Percentiles rank a stretch among this genome's conserved stretches.
Evolutionary conservation across 2,113 vertebrate genomes (phyloP).

Genomic region (Trichomycterus rosablanca): DNA sequence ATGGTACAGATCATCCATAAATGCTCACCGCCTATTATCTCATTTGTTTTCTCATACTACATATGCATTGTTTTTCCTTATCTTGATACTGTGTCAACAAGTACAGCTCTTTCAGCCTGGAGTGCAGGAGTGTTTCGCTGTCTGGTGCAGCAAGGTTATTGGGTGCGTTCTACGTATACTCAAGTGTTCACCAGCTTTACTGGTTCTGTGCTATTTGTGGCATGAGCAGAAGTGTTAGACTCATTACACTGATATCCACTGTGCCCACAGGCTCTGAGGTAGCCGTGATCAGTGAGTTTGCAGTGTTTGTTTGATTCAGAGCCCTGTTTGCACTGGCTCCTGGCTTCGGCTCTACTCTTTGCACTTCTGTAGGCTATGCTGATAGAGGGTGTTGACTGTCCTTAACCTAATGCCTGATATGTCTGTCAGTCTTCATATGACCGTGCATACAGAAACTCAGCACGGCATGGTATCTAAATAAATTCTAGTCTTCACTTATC

Average conservation of each 20-base stretch:
- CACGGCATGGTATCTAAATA: not conserved
- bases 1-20: no score
- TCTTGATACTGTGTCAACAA: slow-evolving; percentile 30
- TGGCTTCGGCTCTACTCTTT: not conserved
- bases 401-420: not conserved
- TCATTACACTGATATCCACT: slow-evolving; percentile 21
- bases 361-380: not conserved
- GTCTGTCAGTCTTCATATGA: slow-evolving; percentile 6
- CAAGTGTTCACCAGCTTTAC: slow-evolving; percentile 30
- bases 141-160: slow-evolving; percentile 14
- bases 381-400: slow-evolving; percentile 14
- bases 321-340: slow-evolving; percentile 7
- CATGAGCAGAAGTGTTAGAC: slow-evolving; percentile 22
- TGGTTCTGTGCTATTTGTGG: slow-evolving; percentile 33
- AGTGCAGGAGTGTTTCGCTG: slow-evolving; percentile 2
- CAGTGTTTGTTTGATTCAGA: slow-evolving; percentile 19
- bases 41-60: no score
- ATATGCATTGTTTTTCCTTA: not conserved
- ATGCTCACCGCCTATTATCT: no score
- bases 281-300: slow-evolving; percentile 1
- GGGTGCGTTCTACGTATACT: slow-evolving; percentile 22
- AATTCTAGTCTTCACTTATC: not conserved
- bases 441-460: not conserved
- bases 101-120: slow-evolving; percentile 24
- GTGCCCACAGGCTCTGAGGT: slow-evolving; percentile 1